Percentiles rank a stretch among this genome's conserved stretches.
Evolutionary conservation across 2,113 vertebrate genomes (phyloP).

Genomic region (Tragelaphus scriptus): DNA sequence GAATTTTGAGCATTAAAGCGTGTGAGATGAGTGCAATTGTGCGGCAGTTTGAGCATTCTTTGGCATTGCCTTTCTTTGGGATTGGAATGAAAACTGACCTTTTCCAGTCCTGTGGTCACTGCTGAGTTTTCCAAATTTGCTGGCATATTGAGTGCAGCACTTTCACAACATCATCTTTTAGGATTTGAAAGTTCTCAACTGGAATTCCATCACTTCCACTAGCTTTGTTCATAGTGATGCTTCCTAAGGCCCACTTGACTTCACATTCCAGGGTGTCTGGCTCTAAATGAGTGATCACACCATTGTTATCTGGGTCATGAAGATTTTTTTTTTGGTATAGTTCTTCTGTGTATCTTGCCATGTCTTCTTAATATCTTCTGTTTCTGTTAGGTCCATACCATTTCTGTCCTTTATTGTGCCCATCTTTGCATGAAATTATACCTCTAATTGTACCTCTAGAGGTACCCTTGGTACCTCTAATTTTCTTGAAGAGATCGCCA

Average conservation of each 20-base stretch:
- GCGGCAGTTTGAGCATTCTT: neutral
- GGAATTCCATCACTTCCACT: neutral
- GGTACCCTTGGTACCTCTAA: neutral
- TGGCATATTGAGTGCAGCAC: neutral
- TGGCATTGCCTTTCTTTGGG: neutral
- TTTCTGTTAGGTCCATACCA: neutral
- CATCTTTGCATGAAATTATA: neutral
- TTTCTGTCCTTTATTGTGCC: neutral
- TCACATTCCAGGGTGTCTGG: neutral
- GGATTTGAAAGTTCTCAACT: neutral
- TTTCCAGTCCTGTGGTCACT: neutral
- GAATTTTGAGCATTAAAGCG: neutral
- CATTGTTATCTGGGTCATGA: neutral
- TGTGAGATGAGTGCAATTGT: neutral
- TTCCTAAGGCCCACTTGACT: neutral
- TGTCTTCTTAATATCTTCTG: neutral
- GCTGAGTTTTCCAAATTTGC: neutral
- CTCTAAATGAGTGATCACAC: neutral
- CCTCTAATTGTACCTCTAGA: too few relatives aligned
- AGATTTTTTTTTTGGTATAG: neutral
- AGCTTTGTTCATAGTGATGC: neutral
- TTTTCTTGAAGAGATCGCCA: neutral
- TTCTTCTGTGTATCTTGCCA: neutral
- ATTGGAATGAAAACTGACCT: neutral
- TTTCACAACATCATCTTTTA: neutral